Conservation (phyloP, 2,797 vertebrate species). For the Carduelis carduelis region DNA sequence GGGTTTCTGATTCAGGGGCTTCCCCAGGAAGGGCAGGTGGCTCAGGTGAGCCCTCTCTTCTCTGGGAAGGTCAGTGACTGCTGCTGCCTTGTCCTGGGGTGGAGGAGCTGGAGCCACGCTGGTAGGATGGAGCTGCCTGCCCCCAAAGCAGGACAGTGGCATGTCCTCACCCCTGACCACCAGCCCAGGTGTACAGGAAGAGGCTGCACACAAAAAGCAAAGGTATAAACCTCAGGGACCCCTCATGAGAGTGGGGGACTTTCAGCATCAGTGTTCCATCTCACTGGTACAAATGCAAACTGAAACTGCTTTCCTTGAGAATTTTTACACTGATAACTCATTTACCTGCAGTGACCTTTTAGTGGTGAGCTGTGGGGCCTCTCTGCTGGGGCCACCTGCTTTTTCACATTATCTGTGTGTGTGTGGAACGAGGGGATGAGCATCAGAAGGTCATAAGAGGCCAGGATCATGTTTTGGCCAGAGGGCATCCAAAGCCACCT, state of each 20-base stretch:
- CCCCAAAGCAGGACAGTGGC: neutral
- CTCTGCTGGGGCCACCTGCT: neutral
- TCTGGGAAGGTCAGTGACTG: neutral
- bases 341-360: neutral
- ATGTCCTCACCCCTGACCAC: neutral
- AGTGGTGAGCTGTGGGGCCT: neutral
- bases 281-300: neutral
- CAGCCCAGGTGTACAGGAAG: neutral
- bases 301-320: neutral
- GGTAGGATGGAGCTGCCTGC: neutral
- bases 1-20: neutral
- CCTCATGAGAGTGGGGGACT: fast-evolving
- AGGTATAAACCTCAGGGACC: neutral
- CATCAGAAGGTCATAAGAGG: neutral
- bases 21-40: neutral
- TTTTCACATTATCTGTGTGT: neutral
- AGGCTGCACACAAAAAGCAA: neutral
- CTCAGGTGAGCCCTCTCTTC: neutral
- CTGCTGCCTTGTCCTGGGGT: neutral
- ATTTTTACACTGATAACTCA: neutral
- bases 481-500: conserved; percentile 16
- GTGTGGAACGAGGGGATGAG: fast-evolving
- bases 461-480: neutral
- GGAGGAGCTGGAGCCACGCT: neutral
- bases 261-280: neutral